Conservation (phyloP, 2,797 vertebrate species). For the Alectoris magna region DNA sequence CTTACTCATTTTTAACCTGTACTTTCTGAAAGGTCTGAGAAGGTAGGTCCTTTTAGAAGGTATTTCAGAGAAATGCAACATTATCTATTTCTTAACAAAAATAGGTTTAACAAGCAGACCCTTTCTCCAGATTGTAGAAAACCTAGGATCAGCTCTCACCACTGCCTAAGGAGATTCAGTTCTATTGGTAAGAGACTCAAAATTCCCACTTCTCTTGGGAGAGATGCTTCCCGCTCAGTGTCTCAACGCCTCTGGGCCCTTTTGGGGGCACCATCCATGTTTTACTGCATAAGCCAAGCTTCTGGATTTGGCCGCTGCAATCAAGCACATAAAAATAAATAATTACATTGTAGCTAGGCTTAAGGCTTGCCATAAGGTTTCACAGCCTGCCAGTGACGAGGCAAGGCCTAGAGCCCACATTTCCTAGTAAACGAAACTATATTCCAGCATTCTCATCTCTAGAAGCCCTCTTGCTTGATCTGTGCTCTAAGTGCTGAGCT, state of each 20-base stretch:
- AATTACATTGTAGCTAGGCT: neutral
- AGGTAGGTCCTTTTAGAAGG: neutral
- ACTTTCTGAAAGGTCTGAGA: neutral
- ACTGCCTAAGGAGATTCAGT: neutral
- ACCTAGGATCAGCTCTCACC: neutral
- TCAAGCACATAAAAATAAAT: neutral
- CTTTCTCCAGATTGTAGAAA: neutral
- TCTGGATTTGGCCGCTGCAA: neutral
- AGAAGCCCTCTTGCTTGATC: neutral
- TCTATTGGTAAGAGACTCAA: neutral
- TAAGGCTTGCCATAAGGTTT: neutral
- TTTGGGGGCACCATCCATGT: rapidly evolving
- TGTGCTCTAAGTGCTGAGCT: neutral
- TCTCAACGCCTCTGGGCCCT: rapidly evolving
- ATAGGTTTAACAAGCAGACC: neutral
- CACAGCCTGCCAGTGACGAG: neutral
- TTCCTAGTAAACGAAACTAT: neutral
- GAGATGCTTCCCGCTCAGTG: neutral
- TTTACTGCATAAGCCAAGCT: neutral
- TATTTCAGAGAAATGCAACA: neutral
- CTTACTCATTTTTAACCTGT: neutral
- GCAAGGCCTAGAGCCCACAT: neutral
- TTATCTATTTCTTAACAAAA: neutral
- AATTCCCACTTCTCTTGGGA: neutral
- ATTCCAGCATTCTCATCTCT: neutral